Evolutionary conservation across 1,140 invertebrate species (phyloP).

Genomic region (Drosophila sechellia): DNA sequence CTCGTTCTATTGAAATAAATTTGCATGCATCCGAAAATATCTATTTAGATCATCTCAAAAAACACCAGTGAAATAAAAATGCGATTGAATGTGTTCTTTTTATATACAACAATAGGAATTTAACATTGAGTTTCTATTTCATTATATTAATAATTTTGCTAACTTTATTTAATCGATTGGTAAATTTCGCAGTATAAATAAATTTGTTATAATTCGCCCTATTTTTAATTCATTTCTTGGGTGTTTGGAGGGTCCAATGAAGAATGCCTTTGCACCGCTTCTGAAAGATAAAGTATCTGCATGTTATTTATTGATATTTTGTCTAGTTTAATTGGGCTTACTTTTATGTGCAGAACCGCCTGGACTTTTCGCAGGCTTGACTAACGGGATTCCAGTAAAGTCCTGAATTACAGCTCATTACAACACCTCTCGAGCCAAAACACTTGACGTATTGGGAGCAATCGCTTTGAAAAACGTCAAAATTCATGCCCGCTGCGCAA

Average conservation of each 20-base stretch:
- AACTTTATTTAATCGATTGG: background rate
- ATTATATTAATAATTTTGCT: background rate
- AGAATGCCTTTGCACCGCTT: background rate
- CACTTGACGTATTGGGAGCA: conserved; percentile 35
- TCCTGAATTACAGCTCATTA: conserved; percentile 19
- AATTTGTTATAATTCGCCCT: too few relatives aligned
- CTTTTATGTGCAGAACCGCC: conserved; percentile 23
- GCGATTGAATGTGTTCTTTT: conserved; percentile 7
- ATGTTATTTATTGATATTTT: too few relatives aligned
- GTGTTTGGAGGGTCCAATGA: background rate
- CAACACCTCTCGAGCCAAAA: conserved; percentile 2
- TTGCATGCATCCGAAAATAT: conserved; percentile 67
- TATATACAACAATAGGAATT: background rate
- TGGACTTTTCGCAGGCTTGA: conserved; percentile 18
- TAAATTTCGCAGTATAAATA: background rate
- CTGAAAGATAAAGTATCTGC: background rate
- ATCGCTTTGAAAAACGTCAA: conserved; percentile 15
- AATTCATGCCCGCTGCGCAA: conserved; percentile 11
- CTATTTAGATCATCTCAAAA: conserved; percentile 65
- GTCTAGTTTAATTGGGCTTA: background rate
- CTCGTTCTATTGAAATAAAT: conserved; percentile 63
- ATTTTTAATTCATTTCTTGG: background rate
- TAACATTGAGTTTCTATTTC: background rate
- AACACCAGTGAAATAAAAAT: background rate
- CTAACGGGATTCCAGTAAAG: conserved; percentile 34